Conservation (phyloP, 1,140 invertebrate genomes). For the Orussus abietinus region DNA sequence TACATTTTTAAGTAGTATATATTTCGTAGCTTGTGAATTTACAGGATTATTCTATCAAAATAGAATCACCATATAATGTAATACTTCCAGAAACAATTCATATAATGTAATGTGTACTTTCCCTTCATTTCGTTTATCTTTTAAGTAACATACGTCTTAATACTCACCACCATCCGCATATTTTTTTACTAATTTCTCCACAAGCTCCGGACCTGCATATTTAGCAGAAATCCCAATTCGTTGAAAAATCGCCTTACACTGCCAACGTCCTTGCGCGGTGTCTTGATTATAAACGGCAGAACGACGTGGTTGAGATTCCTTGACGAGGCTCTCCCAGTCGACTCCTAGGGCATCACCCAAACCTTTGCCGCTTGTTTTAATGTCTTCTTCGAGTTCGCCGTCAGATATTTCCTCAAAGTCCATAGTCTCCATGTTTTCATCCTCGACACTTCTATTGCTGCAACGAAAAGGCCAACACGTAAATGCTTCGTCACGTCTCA, state of each 20-base stretch:
- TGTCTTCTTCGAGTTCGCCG: slow-evolving; percentile 79
- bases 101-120: too few relatives aligned
- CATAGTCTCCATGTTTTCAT: slow-evolving; percentile 70
- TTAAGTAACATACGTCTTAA: too few relatives aligned
- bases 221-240: slow-evolving; percentile 69
- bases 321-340: slow-evolving; percentile 85
- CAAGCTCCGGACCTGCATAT: slow-evolving; percentile 64
- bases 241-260: slow-evolving; percentile 66
- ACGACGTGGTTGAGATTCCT: slow-evolving; percentile 64
- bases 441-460: slow-evolving; percentile 50
- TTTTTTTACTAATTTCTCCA: slow-evolving; percentile 58
- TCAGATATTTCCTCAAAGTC: slow-evolving; percentile 89
- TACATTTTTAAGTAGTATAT: too few relatives aligned
- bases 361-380: slow-evolving; percentile 60
- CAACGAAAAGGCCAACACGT: background rate
- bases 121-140: too few relatives aligned
- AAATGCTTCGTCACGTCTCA: slow-evolving; percentile 10
- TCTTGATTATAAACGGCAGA: slow-evolving; percentile 42
- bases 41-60: too few relatives aligned
- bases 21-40: too few relatives aligned
- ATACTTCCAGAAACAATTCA: slow-evolving; percentile 5
- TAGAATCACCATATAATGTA: too few relatives aligned
- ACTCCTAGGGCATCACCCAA: slow-evolving; percentile 86
- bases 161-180: slow-evolving; percentile 49
- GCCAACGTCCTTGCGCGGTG: slow-evolving; percentile 71